Evolutionary conservation across 2,888 invertebrate genomes (phyloP).

Genomic region (Monoplex corrugatus): DNA sequence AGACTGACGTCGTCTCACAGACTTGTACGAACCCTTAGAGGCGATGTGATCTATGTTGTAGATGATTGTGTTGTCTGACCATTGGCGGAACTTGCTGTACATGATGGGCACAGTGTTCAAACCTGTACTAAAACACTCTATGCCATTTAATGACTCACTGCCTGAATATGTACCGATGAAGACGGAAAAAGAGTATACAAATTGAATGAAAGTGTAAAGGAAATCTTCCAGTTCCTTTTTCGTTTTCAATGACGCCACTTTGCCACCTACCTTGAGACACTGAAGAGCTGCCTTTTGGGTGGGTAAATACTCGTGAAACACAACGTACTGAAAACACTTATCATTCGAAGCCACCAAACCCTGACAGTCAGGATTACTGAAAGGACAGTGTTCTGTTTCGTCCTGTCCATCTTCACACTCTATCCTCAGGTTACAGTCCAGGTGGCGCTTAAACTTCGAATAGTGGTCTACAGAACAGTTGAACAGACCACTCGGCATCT

Average conservation of each 20-base stretch:
- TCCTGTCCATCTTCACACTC: slow-evolving; percentile 25
- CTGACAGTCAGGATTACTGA: slow-evolving; percentile 5
- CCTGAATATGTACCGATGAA: too few species aligned
- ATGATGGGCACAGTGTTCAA: not conserved
- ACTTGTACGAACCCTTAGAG: not conserved
- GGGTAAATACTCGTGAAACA: not conserved
- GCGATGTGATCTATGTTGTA: not conserved
- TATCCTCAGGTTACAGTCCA: not conserved
- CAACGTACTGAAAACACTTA: not conserved
- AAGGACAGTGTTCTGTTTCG: slow-evolving; percentile 11
- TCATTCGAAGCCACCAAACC: not conserved
- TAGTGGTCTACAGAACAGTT: not conserved
- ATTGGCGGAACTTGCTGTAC: not conserved
- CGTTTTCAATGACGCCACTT: not conserved
- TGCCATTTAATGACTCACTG: too few species aligned
- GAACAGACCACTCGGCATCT: not conserved
- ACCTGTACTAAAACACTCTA: not conserved
- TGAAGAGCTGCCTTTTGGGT: not conserved
- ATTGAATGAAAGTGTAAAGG: not conserved
- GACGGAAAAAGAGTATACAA: not conserved
- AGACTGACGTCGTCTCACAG: not conserved
- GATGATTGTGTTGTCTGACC: not conserved
- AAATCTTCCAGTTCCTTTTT: not conserved
- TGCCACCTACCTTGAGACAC: not conserved
- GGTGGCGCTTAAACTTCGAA: not conserved